These are phyloP conservation scores for Diphyllodes magnificus DNA, from an alignment of 2,113 vertebrate genomes.

Conservation along the genomic window DNA sequence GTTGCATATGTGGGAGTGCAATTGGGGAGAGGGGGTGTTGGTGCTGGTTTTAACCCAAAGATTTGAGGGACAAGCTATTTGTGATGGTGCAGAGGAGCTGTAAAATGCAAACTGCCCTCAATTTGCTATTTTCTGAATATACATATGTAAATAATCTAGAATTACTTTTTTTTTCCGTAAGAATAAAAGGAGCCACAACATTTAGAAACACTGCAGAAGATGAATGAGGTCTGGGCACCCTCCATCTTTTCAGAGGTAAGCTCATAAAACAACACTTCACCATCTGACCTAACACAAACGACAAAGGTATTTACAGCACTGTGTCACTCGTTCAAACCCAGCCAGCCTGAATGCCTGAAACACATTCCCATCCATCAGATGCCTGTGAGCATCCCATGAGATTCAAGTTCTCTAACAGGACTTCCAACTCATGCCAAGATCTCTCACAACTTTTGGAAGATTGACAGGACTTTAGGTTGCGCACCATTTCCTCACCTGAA, in stretches of 20 bases:
- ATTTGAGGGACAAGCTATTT: background rate
- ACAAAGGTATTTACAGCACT: background rate
- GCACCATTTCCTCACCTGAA: background rate
- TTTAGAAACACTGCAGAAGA: background rate
- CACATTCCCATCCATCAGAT: background rate
- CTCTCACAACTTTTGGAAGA: background rate
- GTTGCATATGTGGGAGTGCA: rapidly evolving
- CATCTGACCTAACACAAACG: background rate
- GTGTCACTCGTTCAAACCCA: background rate
- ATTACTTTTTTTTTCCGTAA: background rate
- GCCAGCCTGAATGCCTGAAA: background rate
- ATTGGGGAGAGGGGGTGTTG: rapidly evolving
- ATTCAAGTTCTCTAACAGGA: background rate
- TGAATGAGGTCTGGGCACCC: background rate
- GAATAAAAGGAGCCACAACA: background rate
- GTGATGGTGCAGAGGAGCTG: rapidly evolving
- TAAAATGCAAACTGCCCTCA: background rate
- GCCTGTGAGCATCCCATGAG: background rate
- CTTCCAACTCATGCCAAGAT: background rate
- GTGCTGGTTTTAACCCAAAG: background rate
- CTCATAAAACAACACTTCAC: background rate
- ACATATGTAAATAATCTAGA: background rate
- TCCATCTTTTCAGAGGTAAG: background rate
- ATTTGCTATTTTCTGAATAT: background rate
- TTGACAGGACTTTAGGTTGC: background rate